Conservation (phyloP, 2,113 vertebrate species). For the Megaceryle maxima region DNA sequence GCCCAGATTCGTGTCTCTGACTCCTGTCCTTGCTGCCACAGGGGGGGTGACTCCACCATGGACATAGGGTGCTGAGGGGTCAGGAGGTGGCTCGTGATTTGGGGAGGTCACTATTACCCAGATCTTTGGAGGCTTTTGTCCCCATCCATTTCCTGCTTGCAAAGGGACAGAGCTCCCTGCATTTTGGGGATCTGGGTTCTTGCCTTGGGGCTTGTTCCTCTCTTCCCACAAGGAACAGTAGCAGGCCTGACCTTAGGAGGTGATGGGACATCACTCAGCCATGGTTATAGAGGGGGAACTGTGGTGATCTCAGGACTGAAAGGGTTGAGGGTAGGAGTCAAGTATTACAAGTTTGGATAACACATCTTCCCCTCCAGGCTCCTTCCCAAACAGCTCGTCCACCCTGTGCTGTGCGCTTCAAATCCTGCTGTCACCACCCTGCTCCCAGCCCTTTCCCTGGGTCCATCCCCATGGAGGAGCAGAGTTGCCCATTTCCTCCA, state of each 20-base stretch:
- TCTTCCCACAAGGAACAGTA: background rate
- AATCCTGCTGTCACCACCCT: background rate
- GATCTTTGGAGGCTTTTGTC: background rate
- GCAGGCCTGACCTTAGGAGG: background rate
- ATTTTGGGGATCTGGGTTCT: accelerated
- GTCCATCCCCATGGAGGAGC: accelerated
- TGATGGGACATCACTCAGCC: background rate
- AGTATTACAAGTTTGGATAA: background rate
- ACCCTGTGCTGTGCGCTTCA: accelerated
- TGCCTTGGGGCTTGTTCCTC: background rate
- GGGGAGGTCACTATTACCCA: background rate
- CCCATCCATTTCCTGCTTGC: background rate
- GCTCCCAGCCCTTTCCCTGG: background rate
- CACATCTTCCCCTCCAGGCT: accelerated
- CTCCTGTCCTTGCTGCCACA: accelerated
- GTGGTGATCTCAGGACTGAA: background rate
- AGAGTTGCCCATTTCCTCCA: background rate
- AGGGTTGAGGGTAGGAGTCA: background rate
- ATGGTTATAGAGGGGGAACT: accelerated
- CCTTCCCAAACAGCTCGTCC: background rate
- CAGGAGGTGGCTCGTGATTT: background rate
- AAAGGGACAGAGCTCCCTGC: accelerated
- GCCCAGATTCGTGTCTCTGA: background rate
- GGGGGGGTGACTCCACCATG: accelerated
- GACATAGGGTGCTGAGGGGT: accelerated